A percentile compares a stretch with the other conserved stretches of the same genome.
Conservation (phyloP, 2,888 invertebrate species). For the Chymomyza amoena region DNA sequence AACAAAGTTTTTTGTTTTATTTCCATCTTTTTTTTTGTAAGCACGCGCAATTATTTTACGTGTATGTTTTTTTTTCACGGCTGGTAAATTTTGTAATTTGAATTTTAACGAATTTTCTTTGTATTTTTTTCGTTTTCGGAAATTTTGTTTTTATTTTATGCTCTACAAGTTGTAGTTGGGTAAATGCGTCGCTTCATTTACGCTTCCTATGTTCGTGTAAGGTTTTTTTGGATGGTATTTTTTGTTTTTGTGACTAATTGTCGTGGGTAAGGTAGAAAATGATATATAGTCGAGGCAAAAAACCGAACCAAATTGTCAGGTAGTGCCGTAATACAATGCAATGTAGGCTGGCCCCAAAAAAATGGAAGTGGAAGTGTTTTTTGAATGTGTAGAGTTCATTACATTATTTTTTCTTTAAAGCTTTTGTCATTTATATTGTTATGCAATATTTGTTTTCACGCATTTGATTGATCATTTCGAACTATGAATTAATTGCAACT, state of each 20-base stretch:
- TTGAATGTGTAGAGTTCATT: background rate
- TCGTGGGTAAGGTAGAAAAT: constrained; percentile 43
- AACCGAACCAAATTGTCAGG: constrained; percentile 20
- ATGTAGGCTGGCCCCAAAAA: background rate
- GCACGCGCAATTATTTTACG: constrained; percentile 35
- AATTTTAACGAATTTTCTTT: constrained; percentile 42
- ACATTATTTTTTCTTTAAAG: background rate
- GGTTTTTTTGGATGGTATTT: constrained; percentile 20
- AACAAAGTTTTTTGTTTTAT: constrained; percentile 31
- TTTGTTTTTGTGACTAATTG: constrained; percentile 47
- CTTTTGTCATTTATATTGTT: constrained; percentile 25
- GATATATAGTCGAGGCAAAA: constrained; percentile 23
- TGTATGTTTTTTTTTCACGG: constrained; percentile 21
- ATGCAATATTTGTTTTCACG: constrained; percentile 42
- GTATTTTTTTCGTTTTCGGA: background rate
- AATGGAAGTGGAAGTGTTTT: background rate
- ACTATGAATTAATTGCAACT: constrained; percentile 39
- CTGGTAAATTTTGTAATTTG: constrained; percentile 60
- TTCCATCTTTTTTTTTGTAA: constrained; percentile 15
- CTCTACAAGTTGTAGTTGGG: background rate
- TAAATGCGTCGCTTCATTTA: constrained; percentile 41
- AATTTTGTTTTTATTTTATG: background rate
- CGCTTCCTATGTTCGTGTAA: constrained; percentile 36
- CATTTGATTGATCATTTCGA: constrained; percentile 39
- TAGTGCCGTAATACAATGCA: background rate